phyloP scores from a whole-genome alignment of 2,113 vertebrate species.

The Phaethornis superciliosus region DNA sequence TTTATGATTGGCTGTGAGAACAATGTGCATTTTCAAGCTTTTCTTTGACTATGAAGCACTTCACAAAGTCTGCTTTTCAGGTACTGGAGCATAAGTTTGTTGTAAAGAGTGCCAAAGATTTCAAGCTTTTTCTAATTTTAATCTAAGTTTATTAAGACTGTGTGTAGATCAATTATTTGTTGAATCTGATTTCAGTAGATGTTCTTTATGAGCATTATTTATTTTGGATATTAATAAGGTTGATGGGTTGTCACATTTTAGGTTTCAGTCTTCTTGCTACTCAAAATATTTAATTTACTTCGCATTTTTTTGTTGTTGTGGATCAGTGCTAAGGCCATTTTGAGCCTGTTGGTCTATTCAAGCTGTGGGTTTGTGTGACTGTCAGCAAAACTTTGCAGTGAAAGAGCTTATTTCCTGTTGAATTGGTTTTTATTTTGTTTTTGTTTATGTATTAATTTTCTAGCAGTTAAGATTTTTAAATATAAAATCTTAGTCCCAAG shows the following conservation, averaged over 20 bases:
- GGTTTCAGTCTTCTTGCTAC: background rate
- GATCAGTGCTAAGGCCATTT: background rate
- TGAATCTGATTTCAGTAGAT: background rate
- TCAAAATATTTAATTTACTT: background rate
- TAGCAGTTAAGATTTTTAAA: background rate
- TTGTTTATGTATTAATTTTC: background rate
- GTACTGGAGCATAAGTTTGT: background rate
- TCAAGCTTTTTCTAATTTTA: background rate
- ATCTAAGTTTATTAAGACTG: background rate
- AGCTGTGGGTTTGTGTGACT: background rate
- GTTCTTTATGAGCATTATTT: background rate
- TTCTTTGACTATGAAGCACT: background rate
- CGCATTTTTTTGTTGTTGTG: background rate
- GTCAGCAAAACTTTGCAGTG: background rate
- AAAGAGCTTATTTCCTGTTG: background rate
- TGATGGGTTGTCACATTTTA: background rate
- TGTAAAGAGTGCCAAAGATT: background rate
- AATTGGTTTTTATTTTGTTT: background rate
- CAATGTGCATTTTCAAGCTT: background rate
- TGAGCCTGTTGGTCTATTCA: background rate
- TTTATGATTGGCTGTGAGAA: background rate
- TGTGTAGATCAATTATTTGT: background rate
- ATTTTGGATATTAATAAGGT: background rate
- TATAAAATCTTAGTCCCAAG: background rate
- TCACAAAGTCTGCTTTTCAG: background rate